Evolutionary conservation across 1,140 invertebrate genomes (phyloP).

Genomic region (Cheumatopsyche charites): DNA sequence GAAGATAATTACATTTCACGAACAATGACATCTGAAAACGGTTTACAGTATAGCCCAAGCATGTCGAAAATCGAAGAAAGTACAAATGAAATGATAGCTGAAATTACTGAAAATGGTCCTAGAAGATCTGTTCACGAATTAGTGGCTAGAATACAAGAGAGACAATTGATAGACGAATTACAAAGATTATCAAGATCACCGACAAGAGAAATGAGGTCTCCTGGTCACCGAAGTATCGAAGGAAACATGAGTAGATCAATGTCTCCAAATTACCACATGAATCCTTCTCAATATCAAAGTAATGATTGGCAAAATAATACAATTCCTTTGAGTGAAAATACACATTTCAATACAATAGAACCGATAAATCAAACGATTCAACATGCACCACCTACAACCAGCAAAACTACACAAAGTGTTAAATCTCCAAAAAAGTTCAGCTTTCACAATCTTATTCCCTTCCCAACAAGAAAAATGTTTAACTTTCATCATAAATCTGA

Average conservation of each 20-base stretch:
- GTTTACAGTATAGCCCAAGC: not conserved
- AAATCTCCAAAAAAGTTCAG: slow-evolving; percentile 59
- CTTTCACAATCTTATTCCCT: slow-evolving; percentile 59
- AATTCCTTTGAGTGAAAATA: slow-evolving; percentile 47
- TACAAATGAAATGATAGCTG: not conserved
- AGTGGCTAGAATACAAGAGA: slow-evolving; percentile 64
- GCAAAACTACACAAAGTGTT: slow-evolving; percentile 49
- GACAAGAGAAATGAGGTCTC: slow-evolving; percentile 39
- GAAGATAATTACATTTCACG: slow-evolving; percentile 28
- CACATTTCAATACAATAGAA: slow-evolving; percentile 47
- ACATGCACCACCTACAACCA: slow-evolving; percentile 47
- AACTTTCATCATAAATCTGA: slow-evolving; percentile 58
- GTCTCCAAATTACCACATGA: slow-evolving; percentile 40
- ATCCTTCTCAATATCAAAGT: slow-evolving; percentile 26
- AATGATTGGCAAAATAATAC: slow-evolving; percentile 45
- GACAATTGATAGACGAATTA: slow-evolving; percentile 51
- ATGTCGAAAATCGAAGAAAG: not conserved
- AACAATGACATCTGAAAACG: slow-evolving; percentile 21
- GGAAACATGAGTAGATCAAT: slow-evolving; percentile 41
- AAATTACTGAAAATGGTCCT: slow-evolving; percentile 45
- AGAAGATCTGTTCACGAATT: slow-evolving; percentile 66
- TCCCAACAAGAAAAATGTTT: slow-evolving; percentile 60
- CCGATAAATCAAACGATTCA: slow-evolving; percentile 43
- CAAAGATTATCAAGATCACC: slow-evolving; percentile 42
- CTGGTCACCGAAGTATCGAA: slow-evolving; percentile 34